Percentiles rank a stretch among this genome's conserved stretches.
These are phyloP conservation scores for Megaleporinus macrocephalus DNA, from an alignment of 2,113 vertebrate genomes.

Conservation along the genomic window DNA sequence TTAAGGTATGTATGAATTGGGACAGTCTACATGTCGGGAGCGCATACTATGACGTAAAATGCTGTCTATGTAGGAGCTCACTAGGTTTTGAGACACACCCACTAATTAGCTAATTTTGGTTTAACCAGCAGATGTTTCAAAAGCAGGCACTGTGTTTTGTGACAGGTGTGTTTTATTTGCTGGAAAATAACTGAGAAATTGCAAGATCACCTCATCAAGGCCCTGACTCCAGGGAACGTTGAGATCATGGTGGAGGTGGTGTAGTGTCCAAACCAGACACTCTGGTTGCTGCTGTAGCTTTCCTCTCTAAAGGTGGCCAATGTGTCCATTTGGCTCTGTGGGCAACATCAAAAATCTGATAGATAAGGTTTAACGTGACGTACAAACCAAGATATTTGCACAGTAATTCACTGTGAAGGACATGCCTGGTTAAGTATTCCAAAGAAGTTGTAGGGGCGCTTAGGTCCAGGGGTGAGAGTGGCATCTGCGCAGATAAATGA, in stretches of 20 bases:
- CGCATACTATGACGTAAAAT: too few species aligned
- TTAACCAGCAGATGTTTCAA: too few species aligned
- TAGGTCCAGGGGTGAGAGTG: constrained; percentile 89
- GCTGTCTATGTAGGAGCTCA: too few species aligned
- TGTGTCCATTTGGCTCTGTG: constrained; percentile 86
- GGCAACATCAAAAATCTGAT: neutral
- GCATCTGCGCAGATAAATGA: constrained; percentile 95
- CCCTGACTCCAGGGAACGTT: constrained; percentile 84
- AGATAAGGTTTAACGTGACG: neutral
- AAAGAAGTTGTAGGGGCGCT: constrained; percentile 95
- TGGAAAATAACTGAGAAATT: too few species aligned
- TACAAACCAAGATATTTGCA: neutral
- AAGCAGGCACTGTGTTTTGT: too few species aligned
- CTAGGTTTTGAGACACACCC: too few species aligned
- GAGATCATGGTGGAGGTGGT: constrained; percentile 94
- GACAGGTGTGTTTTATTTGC: too few species aligned
- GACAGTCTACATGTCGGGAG: too few species aligned
- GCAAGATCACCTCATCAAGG: constrained; percentile 85
- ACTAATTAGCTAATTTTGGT: too few species aligned
- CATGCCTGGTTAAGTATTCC: constrained; percentile 91
- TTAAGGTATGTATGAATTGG: too few species aligned
- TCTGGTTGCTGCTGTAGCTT: constrained; percentile 88
- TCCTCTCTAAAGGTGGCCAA: constrained; percentile 81
- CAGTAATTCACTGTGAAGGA: neutral
- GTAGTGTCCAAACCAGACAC: constrained; percentile 97